A percentile compares a stretch with the other conserved stretches of the same genome.
These are phyloP conservation scores for Aromia moschata DNA, from an alignment of 2,888 invertebrate genomes.

Conservation along the genomic window DNA sequence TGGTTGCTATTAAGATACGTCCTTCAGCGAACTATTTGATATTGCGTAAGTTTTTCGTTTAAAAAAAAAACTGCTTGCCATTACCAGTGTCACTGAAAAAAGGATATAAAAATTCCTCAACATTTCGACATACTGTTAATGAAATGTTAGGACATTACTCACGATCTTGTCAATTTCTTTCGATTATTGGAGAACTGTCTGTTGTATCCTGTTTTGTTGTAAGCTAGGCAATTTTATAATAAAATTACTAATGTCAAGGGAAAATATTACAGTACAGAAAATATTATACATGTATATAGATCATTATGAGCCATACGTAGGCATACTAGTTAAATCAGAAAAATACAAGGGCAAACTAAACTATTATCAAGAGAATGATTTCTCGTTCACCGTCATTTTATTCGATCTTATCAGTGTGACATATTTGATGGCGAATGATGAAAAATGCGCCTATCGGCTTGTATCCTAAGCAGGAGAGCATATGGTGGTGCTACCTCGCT, in stretches of 20 bases:
- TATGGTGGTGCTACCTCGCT: too few species aligned
- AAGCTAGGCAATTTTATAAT: too few species aligned
- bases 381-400: too few species aligned
- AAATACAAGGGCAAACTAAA: too few species aligned
- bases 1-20: conserved; percentile 6
- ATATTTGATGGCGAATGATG: too few species aligned
- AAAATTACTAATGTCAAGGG: not conserved
- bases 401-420: too few species aligned
- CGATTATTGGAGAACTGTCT: not conserved
- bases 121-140: not conserved
- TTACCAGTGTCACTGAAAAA: not conserved
- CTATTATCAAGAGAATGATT: too few species aligned
- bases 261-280: not conserved
- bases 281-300: not conserved
- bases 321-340: too few species aligned
- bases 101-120: not conserved
- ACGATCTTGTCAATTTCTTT: not conserved
- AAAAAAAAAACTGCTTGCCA: conserved; percentile 1
- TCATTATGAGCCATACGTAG: too few species aligned
- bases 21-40: conserved; percentile 8
- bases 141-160: not conserved
- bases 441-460: too few species aligned
- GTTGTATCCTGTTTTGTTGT: not conserved
- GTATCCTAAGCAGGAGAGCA: too few species aligned
- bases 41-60: conserved; percentile 7